These are phyloP conservation scores for Eupithecia vulgata DNA, from an alignment of 2,888 invertebrate genomes.

Conservation along the genomic window DNA sequence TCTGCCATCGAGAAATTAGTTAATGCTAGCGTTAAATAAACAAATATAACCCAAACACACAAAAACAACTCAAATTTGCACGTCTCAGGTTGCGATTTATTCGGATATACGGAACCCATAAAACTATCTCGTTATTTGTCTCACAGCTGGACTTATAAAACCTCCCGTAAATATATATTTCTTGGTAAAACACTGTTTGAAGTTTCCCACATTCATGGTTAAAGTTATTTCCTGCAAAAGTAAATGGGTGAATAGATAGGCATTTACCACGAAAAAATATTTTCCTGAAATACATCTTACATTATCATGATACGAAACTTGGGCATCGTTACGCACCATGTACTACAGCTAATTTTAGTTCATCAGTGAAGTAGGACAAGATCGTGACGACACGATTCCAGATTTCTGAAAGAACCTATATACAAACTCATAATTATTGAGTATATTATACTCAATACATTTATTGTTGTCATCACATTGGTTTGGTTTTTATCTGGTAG, in stretches of 20 bases:
- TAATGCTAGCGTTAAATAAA: too few species aligned
- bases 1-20: too few species aligned
- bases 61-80: too few species aligned
- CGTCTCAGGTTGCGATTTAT: too few species aligned
- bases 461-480: too few species aligned
- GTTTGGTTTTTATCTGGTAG: too few species aligned
- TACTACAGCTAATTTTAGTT: background rate
- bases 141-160: background rate
- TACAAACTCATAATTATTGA: background rate
- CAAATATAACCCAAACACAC: too few species aligned
- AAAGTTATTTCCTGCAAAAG: background rate
- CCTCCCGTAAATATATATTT: background rate
- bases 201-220: background rate
- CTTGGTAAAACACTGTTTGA: background rate
- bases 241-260: background rate
- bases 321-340: conserved; percentile 2
- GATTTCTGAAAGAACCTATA: background rate
- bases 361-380: background rate
- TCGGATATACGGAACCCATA: background rate
- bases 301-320: background rate
- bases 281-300: background rate
- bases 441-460: too few species aligned
- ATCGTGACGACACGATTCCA: background rate
- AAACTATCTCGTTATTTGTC: background rate
- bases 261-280: background rate